phyloP scores from a whole-genome alignment of 2,113 vertebrate species.

The Nycticorax nycticorax region DNA sequence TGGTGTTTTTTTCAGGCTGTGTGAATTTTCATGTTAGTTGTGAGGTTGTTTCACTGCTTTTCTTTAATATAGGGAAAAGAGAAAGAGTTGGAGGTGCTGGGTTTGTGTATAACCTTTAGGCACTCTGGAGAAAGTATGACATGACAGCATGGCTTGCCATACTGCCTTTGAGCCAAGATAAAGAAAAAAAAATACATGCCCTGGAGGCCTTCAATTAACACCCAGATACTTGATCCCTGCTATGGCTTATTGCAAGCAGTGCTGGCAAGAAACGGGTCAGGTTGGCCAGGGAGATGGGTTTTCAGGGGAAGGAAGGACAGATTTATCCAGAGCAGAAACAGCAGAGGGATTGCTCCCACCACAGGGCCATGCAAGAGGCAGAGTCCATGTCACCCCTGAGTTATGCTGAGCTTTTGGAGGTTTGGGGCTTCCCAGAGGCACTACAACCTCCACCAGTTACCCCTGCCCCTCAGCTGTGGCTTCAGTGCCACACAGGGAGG shows the following conservation, averaged over 20 bases:
- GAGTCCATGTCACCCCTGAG: fast-evolving
- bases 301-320: neutral
- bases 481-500: neutral
- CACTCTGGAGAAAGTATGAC: neutral
- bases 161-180: neutral
- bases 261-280: neutral
- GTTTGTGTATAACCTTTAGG: neutral
- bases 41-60: neutral
- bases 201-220: neutral
- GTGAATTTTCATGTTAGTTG: neutral
- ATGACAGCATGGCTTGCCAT: neutral
- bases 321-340: neutral
- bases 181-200: neutral
- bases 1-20: neutral
- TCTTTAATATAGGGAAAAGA: neutral
- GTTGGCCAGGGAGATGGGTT: neutral
- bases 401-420: neutral
- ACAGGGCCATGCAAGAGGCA: neutral
- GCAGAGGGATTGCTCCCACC: neutral
- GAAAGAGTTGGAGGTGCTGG: neutral
- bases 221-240: neutral
- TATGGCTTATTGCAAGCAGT: neutral
- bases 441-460: neutral
- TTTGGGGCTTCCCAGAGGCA: neutral
- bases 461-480: neutral